A percentile compares a stretch with the other conserved stretches of the same genome.
Evolutionary conservation across 2,888 invertebrate genomes (phyloP).

Genomic region (Erebia ligea): DNA sequence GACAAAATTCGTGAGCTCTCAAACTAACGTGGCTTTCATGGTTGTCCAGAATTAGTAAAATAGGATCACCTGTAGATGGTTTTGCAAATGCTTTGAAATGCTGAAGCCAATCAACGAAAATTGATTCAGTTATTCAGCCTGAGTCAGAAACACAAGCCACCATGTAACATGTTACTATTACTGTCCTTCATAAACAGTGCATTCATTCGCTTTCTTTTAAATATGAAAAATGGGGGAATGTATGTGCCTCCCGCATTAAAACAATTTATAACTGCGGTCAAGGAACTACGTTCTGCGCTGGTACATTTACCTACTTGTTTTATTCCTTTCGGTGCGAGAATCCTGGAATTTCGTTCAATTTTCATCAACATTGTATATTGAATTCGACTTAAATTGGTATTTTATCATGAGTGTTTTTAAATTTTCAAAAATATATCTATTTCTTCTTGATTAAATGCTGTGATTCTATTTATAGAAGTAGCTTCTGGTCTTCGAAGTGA

Average conservation of each 20-base stretch:
- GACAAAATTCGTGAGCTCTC: slow-evolving; percentile 2
- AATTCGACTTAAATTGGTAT: neutral
- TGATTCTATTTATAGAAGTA: slow-evolving; percentile 38
- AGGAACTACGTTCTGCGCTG: slow-evolving; percentile 26
- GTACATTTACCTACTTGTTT: slow-evolving; percentile 37
- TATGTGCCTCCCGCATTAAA: slow-evolving; percentile 38
- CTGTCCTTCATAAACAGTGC: neutral
- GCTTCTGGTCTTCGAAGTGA: slow-evolving; percentile 40
- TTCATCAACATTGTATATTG: slow-evolving; percentile 39
- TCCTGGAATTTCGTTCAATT: slow-evolving; percentile 37
- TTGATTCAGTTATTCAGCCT: neutral
- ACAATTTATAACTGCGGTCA: slow-evolving; percentile 37
- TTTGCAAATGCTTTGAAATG: slow-evolving; percentile 1
- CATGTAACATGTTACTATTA: neutral
- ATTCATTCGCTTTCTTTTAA: neutral
- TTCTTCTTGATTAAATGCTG: slow-evolving; percentile 20
- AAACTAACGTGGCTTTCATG: neutral
- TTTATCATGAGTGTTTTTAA: slow-evolving; percentile 8
- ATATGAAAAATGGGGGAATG: slow-evolving; percentile 31
- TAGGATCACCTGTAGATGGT: neutral
- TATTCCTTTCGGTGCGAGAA: slow-evolving; percentile 37
- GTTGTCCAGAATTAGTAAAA: neutral
- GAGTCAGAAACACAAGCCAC: slow-evolving; percentile 1
- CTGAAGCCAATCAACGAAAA: neutral
- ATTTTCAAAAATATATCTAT: slow-evolving; percentile 30